Percentiles rank a stretch among this genome's conserved stretches.
phyloP scores from a whole-genome alignment of 2,113 vertebrate genomes.

The Pholis gunnellus region DNA sequence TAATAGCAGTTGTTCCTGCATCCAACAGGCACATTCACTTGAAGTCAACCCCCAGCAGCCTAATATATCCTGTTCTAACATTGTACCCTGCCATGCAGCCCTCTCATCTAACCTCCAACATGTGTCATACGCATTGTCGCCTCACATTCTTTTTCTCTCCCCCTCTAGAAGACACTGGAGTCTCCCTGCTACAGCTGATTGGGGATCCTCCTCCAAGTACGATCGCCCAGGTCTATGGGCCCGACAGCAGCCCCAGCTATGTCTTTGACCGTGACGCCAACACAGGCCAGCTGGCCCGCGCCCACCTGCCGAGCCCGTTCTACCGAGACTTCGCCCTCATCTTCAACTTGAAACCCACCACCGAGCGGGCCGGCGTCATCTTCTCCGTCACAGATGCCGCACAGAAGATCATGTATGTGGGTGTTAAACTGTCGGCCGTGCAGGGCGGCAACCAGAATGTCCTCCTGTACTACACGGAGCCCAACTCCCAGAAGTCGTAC shows the following conservation, averaged over 20 bases:
- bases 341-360: conserved; percentile 88
- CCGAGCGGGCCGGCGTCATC: conserved; percentile 83
- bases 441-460: conserved; percentile 82
- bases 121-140: neutral
- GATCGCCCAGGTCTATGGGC: conserved; percentile 82
- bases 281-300: conserved; percentile 88
- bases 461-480: conserved; percentile 91
- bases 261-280: conserved; percentile 86
- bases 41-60: conserved; percentile 31
- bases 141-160: conserved; percentile 66
- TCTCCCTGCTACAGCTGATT: conserved; percentile 90
- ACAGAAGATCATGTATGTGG: conserved; percentile 88
- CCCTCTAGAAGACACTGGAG: conserved; percentile 82
- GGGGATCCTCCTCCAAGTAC: conserved; percentile 88
- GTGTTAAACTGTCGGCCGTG: conserved; percentile 88
- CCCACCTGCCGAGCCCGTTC: conserved; percentile 89
- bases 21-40: conserved; percentile 23
- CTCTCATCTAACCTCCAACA: conserved; percentile 35
- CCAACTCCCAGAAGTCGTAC: conserved; percentile 79
- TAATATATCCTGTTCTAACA: conserved; percentile 71
- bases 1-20: neutral
- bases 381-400: conserved; percentile 89
- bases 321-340: conserved; percentile 91
- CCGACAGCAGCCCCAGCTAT: conserved; percentile 83
- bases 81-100: conserved; percentile 62